Evolutionary conservation across 2,888 invertebrate species (phyloP).

Genomic region (Thera obeliscata): DNA sequence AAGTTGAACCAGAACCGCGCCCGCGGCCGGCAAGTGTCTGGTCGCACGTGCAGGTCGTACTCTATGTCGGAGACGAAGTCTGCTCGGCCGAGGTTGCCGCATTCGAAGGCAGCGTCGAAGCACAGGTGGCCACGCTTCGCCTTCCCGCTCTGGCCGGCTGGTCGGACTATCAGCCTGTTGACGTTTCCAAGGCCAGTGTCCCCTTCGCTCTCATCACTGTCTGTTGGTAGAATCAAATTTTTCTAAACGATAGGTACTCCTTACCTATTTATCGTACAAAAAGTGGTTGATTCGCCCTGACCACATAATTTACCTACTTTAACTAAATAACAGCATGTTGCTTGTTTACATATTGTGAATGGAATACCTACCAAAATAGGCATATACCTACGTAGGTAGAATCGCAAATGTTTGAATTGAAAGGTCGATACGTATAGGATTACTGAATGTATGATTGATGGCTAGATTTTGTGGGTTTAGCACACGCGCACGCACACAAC

Average conservation of each 20-base stretch:
- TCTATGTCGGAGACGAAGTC: slow-evolving; percentile 97
- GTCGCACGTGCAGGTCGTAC: slow-evolving; percentile 97
- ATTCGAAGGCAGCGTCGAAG: slow-evolving; percentile 98
- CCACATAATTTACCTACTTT: neutral
- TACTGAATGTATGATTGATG: slow-evolving; percentile 24
- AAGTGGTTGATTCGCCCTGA: neutral
- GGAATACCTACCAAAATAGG: slow-evolving; percentile 10
- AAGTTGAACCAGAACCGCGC: slow-evolving; percentile 99
- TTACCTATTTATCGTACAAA: neutral
- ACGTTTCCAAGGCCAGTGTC: slow-evolving; percentile 98
- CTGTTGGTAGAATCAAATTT: slow-evolving; percentile 67
- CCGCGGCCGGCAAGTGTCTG: slow-evolving; percentile 97
- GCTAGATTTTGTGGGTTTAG: neutral
- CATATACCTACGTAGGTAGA: slow-evolving; percentile 1
- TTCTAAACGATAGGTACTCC: too few relatives aligned
- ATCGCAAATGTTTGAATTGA: neutral
- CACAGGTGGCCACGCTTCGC: slow-evolving; percentile 98
- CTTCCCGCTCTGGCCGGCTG: slow-evolving; percentile 96
- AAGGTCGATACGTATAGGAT: neutral
- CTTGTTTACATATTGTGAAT: slow-evolving; percentile 10
- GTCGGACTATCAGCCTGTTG: slow-evolving; percentile 93
- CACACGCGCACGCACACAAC: slow-evolving; percentile 8
- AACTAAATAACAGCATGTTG: slow-evolving; percentile 8
- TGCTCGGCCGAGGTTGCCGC: slow-evolving; percentile 98
- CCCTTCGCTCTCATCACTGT: slow-evolving; percentile 96